Base-by-base conservation (phyloP, 2,888 invertebrate genomes). In the Sarcophaga variegata region DNA sequence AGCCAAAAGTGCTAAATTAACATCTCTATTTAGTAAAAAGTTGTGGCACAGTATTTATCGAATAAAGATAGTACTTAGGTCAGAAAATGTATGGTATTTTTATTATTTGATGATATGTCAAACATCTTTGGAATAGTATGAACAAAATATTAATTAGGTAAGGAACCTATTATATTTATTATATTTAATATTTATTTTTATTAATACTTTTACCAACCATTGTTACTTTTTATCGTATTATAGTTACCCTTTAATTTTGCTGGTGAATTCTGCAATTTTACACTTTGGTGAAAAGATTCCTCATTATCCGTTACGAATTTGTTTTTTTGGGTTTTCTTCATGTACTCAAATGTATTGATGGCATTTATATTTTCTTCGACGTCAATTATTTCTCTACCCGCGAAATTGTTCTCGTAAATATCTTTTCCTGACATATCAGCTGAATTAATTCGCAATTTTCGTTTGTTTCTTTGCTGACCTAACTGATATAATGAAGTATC, bases 161-260 rank as follows among this genome's bases (percentile, higher is more conserved):
- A 37, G 37, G 37, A 37, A 37, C 37, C 37, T 10, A 37, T 37
- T 37, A 37, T 10, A 37, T 8, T 8, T 37, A 37, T 37, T 37
- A 37, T 37, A 37, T 0, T 6, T 37, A 37, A 37, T 37, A 37
- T 6, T 37, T 37, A 4, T 25, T 47, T 54, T 12, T 17, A 66
- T 54, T 10, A 63, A 37, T 37, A 37, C 10, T 10, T 37, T 37
- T 37, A 8, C 3, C 37, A 37, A 10, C 8, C 10, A 10, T 10
- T 37, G 10, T 37, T 37, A 37, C 37, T 8, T 37, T 37, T 17
- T 62, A 62, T 62, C 1, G 62, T 62, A 17, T 37, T 37, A 37
- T 67, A 78, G 12, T 78, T 83, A 83, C 83, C 78, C 5, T 83
- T 83, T 10, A 17, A 6, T 54, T 74, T 78, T 78, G 63, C 62